These are phyloP conservation scores for Myiotriccus ornatus DNA, from an alignment of 2,797 vertebrate species.

Conservation along the genomic window DNA sequence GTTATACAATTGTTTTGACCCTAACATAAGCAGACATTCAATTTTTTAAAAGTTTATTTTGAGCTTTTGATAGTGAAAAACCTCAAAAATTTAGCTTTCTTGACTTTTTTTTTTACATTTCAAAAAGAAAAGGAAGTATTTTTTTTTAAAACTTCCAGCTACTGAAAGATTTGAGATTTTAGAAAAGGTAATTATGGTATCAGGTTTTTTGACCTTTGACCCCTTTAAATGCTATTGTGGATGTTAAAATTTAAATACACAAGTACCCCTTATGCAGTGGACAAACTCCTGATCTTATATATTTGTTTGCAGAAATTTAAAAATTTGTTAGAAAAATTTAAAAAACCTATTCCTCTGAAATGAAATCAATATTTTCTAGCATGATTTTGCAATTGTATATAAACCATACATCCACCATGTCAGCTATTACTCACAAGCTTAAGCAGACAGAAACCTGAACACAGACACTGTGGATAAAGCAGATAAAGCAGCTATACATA, in stretches of 20 bases:
- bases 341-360: background rate
- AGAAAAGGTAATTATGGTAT: background rate
- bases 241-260: background rate
- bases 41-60: background rate
- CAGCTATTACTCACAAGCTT: background rate
- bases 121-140: background rate
- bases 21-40: background rate
- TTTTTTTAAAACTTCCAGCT: background rate
- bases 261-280: background rate
- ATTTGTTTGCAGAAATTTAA: background rate
- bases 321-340: background rate
- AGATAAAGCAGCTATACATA: background rate
- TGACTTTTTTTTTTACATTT: background rate
- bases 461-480: background rate
- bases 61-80: background rate
- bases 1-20: background rate
- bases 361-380: background rate
- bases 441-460: background rate
- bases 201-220: background rate
- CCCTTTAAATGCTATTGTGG: background rate
- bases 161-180: background rate
- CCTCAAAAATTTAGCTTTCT: background rate
- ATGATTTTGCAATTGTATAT: background rate
- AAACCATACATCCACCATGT: background rate
- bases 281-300: background rate